Evolutionary conservation across 2,888 invertebrate genomes (phyloP), one percentile per base, ranked within the genome.

Genomic region (Drosophila parthenogenetica): DNA sequence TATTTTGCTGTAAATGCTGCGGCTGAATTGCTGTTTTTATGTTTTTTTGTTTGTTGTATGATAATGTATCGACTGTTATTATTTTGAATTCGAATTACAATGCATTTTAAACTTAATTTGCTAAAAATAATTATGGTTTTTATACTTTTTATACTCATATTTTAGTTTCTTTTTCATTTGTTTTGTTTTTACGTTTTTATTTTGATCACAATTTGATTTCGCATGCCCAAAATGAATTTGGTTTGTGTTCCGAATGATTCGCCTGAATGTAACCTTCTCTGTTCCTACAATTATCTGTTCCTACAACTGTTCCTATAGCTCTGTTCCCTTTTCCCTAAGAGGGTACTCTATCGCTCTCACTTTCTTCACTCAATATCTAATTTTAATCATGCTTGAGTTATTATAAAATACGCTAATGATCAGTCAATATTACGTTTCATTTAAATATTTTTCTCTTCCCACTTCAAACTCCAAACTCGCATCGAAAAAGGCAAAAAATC

Each of bases 121-220:
- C 87, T 82, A 73, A 83, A 77, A 81, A 73, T 88, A 83, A 73
- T 83, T 88, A 88, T 77, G 85, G 66, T 32, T 51, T 69, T 59
- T n/a, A n/a, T n/a, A n/a, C n/a, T 79, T 61, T 90, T 87, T 84
- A 70, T 81, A 79, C 77, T 73, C 19, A 29, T n/a, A 54, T 32
- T 25, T 79, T 74, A 71, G 17, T 40, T 87, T 79, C 76, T 72
- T 63, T 63, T 42, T 61, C 62, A 55, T 66, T 76, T 58, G 71
- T 75, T 66, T 76, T 58, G 71, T 75, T 57, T 61, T 69, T 73
- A 73, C 67, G 63, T 80, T 72, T 70, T 79, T 72, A 67, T 72
- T 89, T 90, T 84, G 90, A 90, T 90, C 91, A 90, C 90, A 91
- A 91, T 90, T 90, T 91, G 87, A 89, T 90, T 90, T 84, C 86